Evolutionary conservation across 2,888 invertebrate species (phyloP).

Genomic region (Minunthozetes semirufus): DNA sequence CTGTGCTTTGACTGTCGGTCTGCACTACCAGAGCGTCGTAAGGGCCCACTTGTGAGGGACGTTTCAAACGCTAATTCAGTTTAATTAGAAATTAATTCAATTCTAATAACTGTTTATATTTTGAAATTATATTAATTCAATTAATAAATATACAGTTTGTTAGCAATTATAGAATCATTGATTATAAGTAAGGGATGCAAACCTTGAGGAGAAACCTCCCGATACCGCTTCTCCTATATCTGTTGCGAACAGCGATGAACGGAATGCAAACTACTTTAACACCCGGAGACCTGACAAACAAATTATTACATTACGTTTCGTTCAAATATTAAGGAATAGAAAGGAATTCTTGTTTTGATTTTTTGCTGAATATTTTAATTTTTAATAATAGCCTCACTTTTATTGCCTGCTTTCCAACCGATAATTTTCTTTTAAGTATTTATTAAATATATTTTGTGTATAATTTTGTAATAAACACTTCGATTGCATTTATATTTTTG

Average conservation of each 20-base stretch:
- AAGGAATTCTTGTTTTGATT: not conserved
- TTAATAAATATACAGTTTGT: slow-evolving; percentile 36
- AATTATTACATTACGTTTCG: not conserved
- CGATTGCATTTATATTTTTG: not conserved
- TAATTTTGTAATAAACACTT: slow-evolving; percentile 5
- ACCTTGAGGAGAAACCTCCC: slow-evolving; percentile 49
- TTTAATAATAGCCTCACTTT: not conserved
- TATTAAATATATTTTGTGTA: no score
- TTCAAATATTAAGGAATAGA: not conserved
- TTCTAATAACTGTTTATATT: no score
- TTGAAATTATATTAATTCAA: not conserved
- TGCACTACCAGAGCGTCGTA: slow-evolving; percentile 50
- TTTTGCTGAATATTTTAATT: not conserved
- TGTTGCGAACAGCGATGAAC: slow-evolving; percentile 47
- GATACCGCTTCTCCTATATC: slow-evolving; percentile 47
- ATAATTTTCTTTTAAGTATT: no score
- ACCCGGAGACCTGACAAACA: slow-evolving; percentile 45
- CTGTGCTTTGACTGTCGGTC: slow-evolving; percentile 48
- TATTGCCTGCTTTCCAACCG: no score
- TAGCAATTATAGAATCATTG: not conserved
- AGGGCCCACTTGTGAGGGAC: slow-evolving; percentile 47
- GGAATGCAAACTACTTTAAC: slow-evolving; percentile 49
- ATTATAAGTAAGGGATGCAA: slow-evolving; percentile 37
- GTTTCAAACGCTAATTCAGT: slow-evolving; percentile 47
- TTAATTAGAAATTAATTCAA: not conserved